A percentile compares a stretch with the other conserved stretches of the same genome.
Conservation (phyloP, 2,888 invertebrate genomes). For the Hylaea fasciaria region DNA sequence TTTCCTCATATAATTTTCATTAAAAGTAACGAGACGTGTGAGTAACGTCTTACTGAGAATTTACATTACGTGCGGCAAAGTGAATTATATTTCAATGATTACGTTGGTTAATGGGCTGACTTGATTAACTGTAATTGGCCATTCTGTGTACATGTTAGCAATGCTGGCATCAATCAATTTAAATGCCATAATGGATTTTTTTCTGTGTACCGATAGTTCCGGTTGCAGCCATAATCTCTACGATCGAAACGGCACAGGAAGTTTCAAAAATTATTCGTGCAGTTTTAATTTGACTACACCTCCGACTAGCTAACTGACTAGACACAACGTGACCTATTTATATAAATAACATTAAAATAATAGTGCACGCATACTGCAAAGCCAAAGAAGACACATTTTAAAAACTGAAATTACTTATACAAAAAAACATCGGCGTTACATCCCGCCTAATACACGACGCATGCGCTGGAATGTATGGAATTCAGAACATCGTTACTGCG, state of each 20-base stretch:
- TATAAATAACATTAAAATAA: no score
- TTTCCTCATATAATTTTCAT: conserved; percentile 21
- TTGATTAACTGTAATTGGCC: conserved; percentile 17
- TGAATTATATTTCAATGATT: conserved; percentile 16
- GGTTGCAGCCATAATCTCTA: not conserved
- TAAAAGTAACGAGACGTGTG: conserved; percentile 24
- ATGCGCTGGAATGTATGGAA: no score
- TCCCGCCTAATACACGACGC: no score
- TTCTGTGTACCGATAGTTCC: conserved; percentile 7
- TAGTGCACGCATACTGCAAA: no score
- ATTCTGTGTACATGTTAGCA: conserved; percentile 2
- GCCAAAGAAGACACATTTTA: no score
- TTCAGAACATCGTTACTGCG: no score
- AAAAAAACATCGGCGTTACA: no score
- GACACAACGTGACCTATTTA: no score
- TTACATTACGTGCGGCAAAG: conserved; percentile 23
- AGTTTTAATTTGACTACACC: not conserved
- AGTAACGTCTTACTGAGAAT: conserved; percentile 21
- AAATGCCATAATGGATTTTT: conserved; percentile 6
- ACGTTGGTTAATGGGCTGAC: conserved; percentile 10
- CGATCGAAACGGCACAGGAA: not conserved
- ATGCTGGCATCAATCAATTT: conserved; percentile 1
- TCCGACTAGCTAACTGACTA: no score
- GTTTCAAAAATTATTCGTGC: not conserved
- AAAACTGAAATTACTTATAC: no score